Evolutionary conservation across 2,797 vertebrate species (phyloP), one percentile per base, ranked within the genome.

Genomic region (Taenioides sp.): DNA sequence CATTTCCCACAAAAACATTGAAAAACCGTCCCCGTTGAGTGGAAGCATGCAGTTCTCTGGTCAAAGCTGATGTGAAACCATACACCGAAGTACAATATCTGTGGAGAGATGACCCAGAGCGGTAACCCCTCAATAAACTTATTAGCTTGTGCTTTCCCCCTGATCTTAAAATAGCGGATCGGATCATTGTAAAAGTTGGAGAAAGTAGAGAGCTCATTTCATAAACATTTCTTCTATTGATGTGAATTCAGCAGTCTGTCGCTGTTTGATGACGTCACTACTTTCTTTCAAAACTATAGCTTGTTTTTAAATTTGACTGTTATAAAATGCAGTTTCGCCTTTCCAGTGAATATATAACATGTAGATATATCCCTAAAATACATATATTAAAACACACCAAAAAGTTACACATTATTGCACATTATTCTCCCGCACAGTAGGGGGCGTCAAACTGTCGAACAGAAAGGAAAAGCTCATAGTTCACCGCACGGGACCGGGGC

Each of bases 191-290:
- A 65, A 66, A 22, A 22, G 27, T 12, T 66, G 28, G 25, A 65
- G 7, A 5, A 27, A 27, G 22, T 9, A 6, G 2, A 23, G 2
- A 14, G 34, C 10, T 40, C 2, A 64, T 49, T 81, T 75, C 71
- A 1, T 67, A 72, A 77, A 58, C 55, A 59, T 28, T 28, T 59
- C 25, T 59, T 61, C 34, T 14, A 43, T 43, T 14, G 2, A 2
- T 7, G 37, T 40, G 37, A 40, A 40, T 40, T 40, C 37, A 40
- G 37, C 37, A 25, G n/a, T 4, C 10, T 55, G 84, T 77, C 89
- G 82, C 84, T 14, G 16, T 0, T 18, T 76, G 72, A 86, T 91
- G 83, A 85, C 87, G 2, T 87, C 82, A 80, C 11, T 27, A n/a
- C 9, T 68, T 23, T 43, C 3, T 0, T 2, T 43, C 11, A 12